A percentile compares a stretch with the other conserved stretches of the same genome.
phyloP scores from a whole-genome alignment of 2,888 invertebrate species.

The Aromia moschata region DNA sequence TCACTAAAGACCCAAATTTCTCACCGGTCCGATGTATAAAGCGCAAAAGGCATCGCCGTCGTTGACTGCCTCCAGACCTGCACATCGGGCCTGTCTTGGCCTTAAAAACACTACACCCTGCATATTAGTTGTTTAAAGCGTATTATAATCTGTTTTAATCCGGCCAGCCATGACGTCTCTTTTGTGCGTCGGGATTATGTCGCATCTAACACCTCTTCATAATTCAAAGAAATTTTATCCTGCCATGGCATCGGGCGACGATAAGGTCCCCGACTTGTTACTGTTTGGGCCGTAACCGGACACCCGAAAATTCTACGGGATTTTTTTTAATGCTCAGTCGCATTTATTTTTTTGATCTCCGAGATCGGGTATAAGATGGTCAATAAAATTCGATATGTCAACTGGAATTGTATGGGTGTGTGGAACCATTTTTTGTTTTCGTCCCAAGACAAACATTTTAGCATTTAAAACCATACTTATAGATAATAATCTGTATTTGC shows the following conservation, averaged over 20 bases:
- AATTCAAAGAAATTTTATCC: conserved; percentile 56
- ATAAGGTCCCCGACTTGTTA: conserved; percentile 47
- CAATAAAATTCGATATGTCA: too few species aligned
- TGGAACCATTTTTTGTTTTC: too few species aligned
- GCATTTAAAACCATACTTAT: too few species aligned
- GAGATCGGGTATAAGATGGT: too few species aligned
- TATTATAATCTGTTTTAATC: conserved; percentile 61
- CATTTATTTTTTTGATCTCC: conserved; percentile 35
- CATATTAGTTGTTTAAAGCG: conserved; percentile 61
- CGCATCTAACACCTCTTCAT: conserved; percentile 55
- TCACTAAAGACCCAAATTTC: conserved; percentile 25
- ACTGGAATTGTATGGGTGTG: too few species aligned
- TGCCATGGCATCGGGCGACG: conserved; percentile 51
- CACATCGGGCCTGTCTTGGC: conserved; percentile 38
- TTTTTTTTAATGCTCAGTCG: conserved; percentile 34
- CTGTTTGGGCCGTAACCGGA: conserved; percentile 47
- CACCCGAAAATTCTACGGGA: conserved; percentile 53
- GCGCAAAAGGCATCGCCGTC: conserved; percentile 15
- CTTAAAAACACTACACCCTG: conserved; percentile 49
- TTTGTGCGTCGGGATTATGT: conserved; percentile 59
- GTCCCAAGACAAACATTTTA: too few species aligned
- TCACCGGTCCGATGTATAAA: conserved; percentile 20
- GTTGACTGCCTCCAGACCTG: conserved; percentile 31
- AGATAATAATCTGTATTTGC: too few species aligned
- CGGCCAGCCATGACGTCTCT: conserved; percentile 60